Evolutionary conservation across 2,888 invertebrate genomes (phyloP), one percentile per base, ranked within the genome.

Genomic region (Cerastis rubricosa): DNA sequence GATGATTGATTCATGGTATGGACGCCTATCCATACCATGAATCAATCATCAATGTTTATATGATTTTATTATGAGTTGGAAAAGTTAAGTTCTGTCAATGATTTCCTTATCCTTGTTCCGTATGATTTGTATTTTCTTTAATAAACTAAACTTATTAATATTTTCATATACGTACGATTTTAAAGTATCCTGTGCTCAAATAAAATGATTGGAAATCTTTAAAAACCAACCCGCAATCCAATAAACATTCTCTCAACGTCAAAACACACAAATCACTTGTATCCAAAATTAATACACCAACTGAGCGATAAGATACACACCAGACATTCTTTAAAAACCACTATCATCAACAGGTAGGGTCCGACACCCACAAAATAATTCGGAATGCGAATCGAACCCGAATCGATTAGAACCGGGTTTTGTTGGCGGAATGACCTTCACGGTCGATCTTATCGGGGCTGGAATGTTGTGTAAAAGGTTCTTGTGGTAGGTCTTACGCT

Each of bases 401-500:
- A 77, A 68, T 65, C 71, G 78, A 77, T 78, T 73, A 66, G n/a
- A 47, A 67, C 78, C 76, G 49, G 83, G 54, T 77, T 77, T 80
- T 67, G 75, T 71, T 43, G 70, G 74, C 73, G 49, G 54, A 59
- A 71, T 77, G 86, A 83, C 85, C 85, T 87, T 86, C 80, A 76
- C 66, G 71, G 57, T 57, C 45, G 83, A 71, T 78, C 7, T 80
- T 80, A 84, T 86, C 65, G 74, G n/a, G 22, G 22, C 59, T 77
- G 84, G 86, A 86, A 87, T 85, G 84, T 71, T 80, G 67, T 75
- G 75, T 81, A 86, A 74, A 71, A 73, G 72, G 65, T 51, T 25
- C 83, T 88, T 87, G 86, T 70, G 86, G 83, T 86, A 87, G 87
- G 88, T 86, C 81, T 66, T 85, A 84, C 78, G 76, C 75, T 72